Percentiles rank a stretch among this genome's conserved stretches.
Evolutionary conservation across 2,113 vertebrate species (phyloP).

Genomic region (Austrofundulus limnaeus): DNA sequence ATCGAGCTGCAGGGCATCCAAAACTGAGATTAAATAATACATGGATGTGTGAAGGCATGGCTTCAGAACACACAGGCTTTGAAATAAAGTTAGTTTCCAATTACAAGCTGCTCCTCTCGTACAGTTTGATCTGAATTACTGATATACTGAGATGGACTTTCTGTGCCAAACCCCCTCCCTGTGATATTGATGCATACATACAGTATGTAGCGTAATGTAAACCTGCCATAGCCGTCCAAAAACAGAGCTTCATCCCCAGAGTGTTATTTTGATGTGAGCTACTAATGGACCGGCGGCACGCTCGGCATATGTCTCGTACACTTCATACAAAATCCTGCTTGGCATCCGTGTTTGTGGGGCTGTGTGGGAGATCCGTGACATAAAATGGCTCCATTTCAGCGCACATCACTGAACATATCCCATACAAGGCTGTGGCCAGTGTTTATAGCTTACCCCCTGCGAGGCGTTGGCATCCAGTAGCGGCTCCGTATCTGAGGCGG

Average conservation of each 20-base stretch:
- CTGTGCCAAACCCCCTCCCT: conserved; percentile 35
- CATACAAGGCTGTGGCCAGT: conserved; percentile 72
- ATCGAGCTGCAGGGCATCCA: conserved; percentile 60
- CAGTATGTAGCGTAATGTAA: conserved; percentile 51
- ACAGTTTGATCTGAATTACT: conserved; percentile 43
- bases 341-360: conserved; percentile 60
- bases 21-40: conserved; percentile 63
- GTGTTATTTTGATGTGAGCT: conserved; percentile 64
- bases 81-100: conserved; percentile 50
- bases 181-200: conserved; percentile 37
- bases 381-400: conserved; percentile 73
- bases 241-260: conserved; percentile 42
- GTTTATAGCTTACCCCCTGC: conserved; percentile 74
- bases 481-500: conserved; percentile 65
- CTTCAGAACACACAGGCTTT: conserved; percentile 48
- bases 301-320: conserved; percentile 66
- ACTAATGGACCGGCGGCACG: conserved; percentile 55
- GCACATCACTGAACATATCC: conserved; percentile 72
- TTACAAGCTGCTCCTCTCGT: conserved; percentile 37
- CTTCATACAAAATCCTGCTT: conserved; percentile 65
- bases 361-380: conserved; percentile 73
- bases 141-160: conserved; percentile 24
- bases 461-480: conserved; percentile 70
- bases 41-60: conserved; percentile 53
- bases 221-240: conserved; percentile 44